Conservation (phyloP, 1,140 invertebrate species). For the Muscidifurax raptorellus region DNA sequence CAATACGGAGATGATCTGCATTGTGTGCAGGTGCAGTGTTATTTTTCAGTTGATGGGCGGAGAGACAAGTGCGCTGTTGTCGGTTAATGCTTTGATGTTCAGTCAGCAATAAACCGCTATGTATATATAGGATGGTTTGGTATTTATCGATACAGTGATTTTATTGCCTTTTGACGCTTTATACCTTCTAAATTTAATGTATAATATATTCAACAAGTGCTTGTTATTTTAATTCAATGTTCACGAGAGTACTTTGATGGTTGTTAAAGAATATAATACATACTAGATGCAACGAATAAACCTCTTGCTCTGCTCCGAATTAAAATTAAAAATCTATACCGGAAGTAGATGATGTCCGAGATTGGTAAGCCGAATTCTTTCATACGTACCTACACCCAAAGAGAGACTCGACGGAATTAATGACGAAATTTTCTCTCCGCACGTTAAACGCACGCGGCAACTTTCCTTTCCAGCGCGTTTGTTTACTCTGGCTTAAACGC, state of each 20-base stretch:
- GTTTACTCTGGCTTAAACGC: neutral
- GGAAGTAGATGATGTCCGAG: neutral
- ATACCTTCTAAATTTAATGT: too few species aligned
- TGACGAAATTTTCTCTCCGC: constrained; percentile 35
- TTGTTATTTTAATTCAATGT: too few species aligned
- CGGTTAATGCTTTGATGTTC: neutral
- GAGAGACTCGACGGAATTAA: constrained; percentile 10
- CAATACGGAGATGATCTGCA: neutral
- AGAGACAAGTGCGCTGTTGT: neutral
- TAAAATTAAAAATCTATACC: too few species aligned
- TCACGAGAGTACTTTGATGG: too few species aligned
- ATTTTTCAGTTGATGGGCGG: too few species aligned
- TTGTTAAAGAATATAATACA: too few species aligned
- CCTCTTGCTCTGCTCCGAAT: too few species aligned
- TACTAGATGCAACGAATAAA: too few species aligned
- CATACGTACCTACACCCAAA: neutral
- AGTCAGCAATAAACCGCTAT: neutral
- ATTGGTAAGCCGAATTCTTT: neutral
- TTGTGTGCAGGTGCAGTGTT: neutral
- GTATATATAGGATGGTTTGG: too few species aligned
- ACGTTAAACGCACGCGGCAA: neutral
- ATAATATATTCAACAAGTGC: too few species aligned
- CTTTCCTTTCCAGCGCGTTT: constrained; percentile 38
- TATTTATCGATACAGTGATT: neutral
- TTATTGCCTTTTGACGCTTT: too few species aligned